Base-by-base conservation (phyloP, 1,140 invertebrate genomes). In the Drosophila tristis region DNA sequence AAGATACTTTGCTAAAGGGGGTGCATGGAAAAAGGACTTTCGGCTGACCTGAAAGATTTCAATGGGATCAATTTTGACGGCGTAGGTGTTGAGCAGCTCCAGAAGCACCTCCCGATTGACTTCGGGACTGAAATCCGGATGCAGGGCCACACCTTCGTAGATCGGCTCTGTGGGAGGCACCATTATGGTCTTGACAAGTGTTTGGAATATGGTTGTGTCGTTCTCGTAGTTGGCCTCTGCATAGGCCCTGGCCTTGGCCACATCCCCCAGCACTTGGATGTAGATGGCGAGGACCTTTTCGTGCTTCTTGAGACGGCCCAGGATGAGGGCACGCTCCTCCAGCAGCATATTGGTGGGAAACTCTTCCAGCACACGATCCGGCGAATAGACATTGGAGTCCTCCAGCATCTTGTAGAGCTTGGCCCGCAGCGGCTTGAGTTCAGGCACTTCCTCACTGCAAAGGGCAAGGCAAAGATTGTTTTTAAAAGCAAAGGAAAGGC, bases 201-300 rank as follows among this genome's bases (percentile, higher is more conserved):
- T 93, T 5, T 95, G 93, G 56, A 96, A 96, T 7, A 96, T 94
- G 74, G 96, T 94, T 3, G 94, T 93, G 43, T 93, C 93, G 91
- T 92, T 93, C 49, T 92, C 76, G 63, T 94, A 95, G 56, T 96
- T 95, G 90, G 94, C 95, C 78, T 96, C 94, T 90, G 98, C 98
- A 93, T 99, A 99, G 58, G 95, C 92, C 80, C 96, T 95, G 0
- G 98, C 98, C 85, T 95, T 95, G 0, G 94, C 86, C 16, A 96
- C 94, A 92, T 99, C 96, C 48, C 97, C 95, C 95, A 95, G 80
- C 93, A 95, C 93, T 94, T 96, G 79, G 20, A 98, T 95, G 91
- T 99, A 99, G 89, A 99, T 98, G 0, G 95, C 95, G 45, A 99
- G 93, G 2, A 97, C 98, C 91, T 99, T 96, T 87, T 99, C 96